Conservation (phyloP, 2,113 vertebrate genomes). For the Phalacrocorax pelagicus region DNA sequence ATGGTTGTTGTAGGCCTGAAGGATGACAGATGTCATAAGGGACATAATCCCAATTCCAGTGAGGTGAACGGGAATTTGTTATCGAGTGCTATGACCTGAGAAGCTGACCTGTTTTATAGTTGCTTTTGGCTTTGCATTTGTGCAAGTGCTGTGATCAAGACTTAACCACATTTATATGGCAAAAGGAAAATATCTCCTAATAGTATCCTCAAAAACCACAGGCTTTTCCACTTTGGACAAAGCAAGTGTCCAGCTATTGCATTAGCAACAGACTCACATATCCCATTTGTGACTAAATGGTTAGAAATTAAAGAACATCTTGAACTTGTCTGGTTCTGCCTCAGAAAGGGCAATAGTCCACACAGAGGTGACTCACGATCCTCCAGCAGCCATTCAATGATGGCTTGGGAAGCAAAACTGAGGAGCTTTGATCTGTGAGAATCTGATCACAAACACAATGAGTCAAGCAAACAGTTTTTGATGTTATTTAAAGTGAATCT, state of each 20-base stretch:
- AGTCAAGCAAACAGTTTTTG: not conserved
- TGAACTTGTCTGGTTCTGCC: conserved; percentile 31
- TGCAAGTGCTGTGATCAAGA: not conserved
- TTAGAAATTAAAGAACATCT: conserved; percentile 41
- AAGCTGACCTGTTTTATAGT: not conserved
- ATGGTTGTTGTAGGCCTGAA: not conserved
- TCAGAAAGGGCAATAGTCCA: conserved; percentile 21
- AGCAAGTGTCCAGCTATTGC: not conserved
- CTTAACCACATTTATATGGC: not conserved
- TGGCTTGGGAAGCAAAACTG: not conserved
- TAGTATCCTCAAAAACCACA: not conserved
- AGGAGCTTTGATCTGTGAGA: not conserved
- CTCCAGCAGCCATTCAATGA: not conserved
- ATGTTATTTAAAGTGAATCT: not conserved
- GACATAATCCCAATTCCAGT: not conserved
- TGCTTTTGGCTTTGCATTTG: not conserved
- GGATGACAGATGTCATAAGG: not conserved
- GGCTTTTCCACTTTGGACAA: not conserved
- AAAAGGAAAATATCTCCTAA: not conserved
- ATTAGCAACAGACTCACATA: not conserved
- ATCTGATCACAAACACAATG: not conserved
- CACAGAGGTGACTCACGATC: not conserved
- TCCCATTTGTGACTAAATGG: conserved; percentile 1
- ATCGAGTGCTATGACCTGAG: not conserved
- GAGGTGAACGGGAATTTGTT: not conserved